Conservation (phyloP, 2,113 vertebrate species). For the Spheniscus mendiculus region DNA sequence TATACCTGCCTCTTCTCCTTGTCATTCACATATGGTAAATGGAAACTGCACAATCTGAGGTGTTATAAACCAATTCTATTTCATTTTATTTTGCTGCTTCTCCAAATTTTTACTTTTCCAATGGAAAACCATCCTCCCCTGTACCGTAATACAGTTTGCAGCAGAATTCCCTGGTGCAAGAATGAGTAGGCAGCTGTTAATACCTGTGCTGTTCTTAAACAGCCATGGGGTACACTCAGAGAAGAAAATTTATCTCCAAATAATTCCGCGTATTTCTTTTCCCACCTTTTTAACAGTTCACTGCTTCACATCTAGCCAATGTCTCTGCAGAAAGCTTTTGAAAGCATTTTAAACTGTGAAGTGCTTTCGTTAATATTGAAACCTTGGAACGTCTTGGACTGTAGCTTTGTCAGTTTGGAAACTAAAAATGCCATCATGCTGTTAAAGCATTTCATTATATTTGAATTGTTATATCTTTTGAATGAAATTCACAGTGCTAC, state of each 20-base stretch:
- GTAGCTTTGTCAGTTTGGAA: neutral
- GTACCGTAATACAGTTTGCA: neutral
- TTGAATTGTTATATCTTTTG: neutral
- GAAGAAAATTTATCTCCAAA: neutral
- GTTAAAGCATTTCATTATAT: constrained; percentile 11
- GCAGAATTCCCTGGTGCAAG: neutral
- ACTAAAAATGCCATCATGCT: neutral
- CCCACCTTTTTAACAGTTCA: constrained; percentile 2
- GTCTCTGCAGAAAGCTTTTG: constrained; percentile 23
- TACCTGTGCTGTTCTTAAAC: neutral
- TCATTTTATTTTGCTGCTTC: neutral
- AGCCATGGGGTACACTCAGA: neutral
- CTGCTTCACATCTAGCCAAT: neutral
- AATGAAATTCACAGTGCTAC: neutral
- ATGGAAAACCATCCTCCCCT: neutral
- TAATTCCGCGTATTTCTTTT: constrained; percentile 13
- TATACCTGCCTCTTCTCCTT: neutral
- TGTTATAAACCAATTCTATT: neutral
- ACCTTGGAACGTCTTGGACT: neutral
- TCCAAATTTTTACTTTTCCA: neutral
- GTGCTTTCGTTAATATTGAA: constrained; percentile 8
- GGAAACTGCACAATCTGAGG: neutral
- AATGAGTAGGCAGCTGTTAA: neutral
- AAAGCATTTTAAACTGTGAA: constrained; percentile 36
- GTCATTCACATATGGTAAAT: neutral